Evolutionary conservation across 1,140 invertebrate genomes (phyloP).

Genomic region (Chironomus striatipennis): DNA sequence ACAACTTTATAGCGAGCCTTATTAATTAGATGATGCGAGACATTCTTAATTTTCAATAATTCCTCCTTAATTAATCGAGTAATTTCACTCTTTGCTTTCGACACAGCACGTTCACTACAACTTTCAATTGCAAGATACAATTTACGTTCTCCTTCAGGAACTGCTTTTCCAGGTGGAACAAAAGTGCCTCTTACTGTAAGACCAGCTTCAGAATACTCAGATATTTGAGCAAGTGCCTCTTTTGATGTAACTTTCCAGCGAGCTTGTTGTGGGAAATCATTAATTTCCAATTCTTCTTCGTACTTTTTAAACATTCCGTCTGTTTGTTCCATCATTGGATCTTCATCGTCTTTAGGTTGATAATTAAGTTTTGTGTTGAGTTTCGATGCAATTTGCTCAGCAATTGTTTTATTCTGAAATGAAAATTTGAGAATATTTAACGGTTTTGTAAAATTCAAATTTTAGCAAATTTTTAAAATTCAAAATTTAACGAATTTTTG

Average conservation of each 20-base stretch:
- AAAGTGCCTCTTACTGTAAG: constrained; percentile 98
- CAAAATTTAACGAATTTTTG: too few relatives aligned
- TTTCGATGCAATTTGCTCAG: constrained; percentile 90
- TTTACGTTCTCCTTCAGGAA: constrained; percentile 92
- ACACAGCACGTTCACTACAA: constrained; percentile 91
- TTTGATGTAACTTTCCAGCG: constrained; percentile 97
- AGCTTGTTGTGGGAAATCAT: constrained; percentile 98
- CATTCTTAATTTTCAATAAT: constrained; percentile 83
- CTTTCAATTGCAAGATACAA: constrained; percentile 98
- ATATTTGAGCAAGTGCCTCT: constrained; percentile 96
- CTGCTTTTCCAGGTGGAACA: constrained; percentile 77
- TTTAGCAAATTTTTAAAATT: too few relatives aligned
- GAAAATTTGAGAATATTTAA: too few relatives aligned
- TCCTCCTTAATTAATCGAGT: constrained; percentile 97
- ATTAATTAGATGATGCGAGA: constrained; percentile 77
- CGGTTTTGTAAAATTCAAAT: constrained; percentile 10
- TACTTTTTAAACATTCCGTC: constrained; percentile 83
- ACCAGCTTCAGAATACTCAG: constrained; percentile 97
- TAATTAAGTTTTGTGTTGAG: constrained; percentile 97
- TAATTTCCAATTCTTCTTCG: constrained; percentile 98
- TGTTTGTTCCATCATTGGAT: constrained; percentile 54
- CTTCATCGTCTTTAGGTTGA: constrained; percentile 76
- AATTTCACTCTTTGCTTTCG: constrained; percentile 97
- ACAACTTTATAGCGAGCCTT: constrained; percentile 94
- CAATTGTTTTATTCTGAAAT: constrained; percentile 74